phyloP scores from a whole-genome alignment of 1,140 invertebrate genomes.

The Zaprionus africanus region DNA sequence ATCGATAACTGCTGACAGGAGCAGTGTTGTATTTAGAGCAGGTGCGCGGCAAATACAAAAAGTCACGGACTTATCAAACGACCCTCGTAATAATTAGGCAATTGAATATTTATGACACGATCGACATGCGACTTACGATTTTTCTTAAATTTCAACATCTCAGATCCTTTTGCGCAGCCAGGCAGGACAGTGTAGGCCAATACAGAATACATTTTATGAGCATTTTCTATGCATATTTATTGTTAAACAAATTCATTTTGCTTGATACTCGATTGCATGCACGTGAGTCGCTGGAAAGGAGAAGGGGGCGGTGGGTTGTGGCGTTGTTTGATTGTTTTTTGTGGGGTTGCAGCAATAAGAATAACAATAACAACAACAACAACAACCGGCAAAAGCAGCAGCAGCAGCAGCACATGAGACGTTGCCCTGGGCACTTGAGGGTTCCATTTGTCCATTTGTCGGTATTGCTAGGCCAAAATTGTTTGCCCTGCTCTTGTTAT shows the following conservation, averaged over 20 bases:
- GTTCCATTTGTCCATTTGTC: conserved; percentile 56
- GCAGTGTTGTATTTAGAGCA: no score
- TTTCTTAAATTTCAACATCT: not conserved
- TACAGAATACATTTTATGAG: conserved; percentile 26
- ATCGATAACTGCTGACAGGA: no score
- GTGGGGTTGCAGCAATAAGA: conserved; percentile 47
- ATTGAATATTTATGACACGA: not conserved
- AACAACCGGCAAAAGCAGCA: not conserved
- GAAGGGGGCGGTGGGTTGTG: conserved; percentile 11
- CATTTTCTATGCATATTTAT: conserved; percentile 62
- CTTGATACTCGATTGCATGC: conserved; percentile 63
- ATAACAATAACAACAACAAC: conserved; percentile 10
- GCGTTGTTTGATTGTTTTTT: conserved; percentile 72
- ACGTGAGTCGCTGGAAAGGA: conserved; percentile 15
- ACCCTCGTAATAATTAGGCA: no score
- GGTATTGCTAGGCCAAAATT: conserved; percentile 60
- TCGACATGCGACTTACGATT: not conserved
- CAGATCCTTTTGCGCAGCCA: not conserved
- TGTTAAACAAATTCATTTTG: conserved; percentile 70
- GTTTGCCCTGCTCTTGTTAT: conserved; percentile 33
- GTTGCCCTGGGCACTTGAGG: conserved; percentile 73
- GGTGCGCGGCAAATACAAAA: no score
- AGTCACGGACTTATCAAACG: no score
- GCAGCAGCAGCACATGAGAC: conserved; percentile 37
- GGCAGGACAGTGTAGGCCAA: conserved; percentile 12